Evolutionary conservation across 2,113 vertebrate genomes (phyloP).

Genomic region (human): GRCh38 chr5:153869501-153870000

Average conservation of each 20-base stretch:
- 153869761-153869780: neutral
- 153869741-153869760: neutral
- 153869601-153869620: neutral
- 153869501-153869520: neutral
- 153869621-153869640: neutral
- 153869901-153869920: neutral
- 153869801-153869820: neutral
- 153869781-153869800: neutral
- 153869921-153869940: neutral
- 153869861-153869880: neutral
- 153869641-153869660: neutral
- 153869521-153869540: neutral
- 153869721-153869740: neutral
- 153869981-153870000: neutral
- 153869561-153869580: conserved; percentile 5
- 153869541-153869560: neutral
- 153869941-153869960: neutral
- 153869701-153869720: neutral
- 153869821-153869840: neutral
- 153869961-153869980: neutral
- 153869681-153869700: neutral
- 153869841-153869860: neutral
- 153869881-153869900: neutral
- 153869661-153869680: neutral
- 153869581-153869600: neutral